Conservation (phyloP, 2,888 invertebrate species). For the Tipula unca region DNA sequence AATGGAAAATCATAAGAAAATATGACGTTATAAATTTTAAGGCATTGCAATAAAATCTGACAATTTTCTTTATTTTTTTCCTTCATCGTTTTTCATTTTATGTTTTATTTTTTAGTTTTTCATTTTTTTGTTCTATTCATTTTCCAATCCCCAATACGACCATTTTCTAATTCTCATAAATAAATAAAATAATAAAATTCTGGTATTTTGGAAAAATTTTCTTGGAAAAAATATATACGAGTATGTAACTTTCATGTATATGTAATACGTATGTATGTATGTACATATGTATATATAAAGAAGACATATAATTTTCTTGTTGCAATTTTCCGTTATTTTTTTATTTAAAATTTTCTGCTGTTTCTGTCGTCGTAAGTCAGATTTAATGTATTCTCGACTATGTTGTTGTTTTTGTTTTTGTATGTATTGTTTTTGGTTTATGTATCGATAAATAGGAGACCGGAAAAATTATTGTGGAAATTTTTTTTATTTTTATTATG, state of each 20-base stretch:
- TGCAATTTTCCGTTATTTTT: slow-evolving; percentile 1
- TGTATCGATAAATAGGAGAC: slow-evolving; percentile 4
- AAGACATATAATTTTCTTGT: not conserved
- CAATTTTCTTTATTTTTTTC: slow-evolving; percentile 8
- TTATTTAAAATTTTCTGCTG: not conserved
- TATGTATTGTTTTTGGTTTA: not conserved
- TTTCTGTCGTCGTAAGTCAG: not conserved
- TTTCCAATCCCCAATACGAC: slow-evolving; percentile 8
- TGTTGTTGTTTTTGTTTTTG: not conserved
- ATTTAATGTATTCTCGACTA: not conserved
- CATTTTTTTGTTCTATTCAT: not conserved
- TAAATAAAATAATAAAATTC: not conserved
- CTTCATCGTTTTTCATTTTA: not conserved
- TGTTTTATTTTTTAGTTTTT: not conserved
- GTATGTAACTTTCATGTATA: not conserved
- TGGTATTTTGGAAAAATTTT: not conserved
- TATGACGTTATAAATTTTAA: slow-evolving; percentile 2
- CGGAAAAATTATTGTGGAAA: not conserved
- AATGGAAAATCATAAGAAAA: slow-evolving; percentile 14
- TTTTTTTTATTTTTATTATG: not conserved
- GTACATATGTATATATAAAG: not conserved
- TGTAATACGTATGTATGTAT: not conserved
- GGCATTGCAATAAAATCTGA: slow-evolving; percentile 14
- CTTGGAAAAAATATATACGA: not conserved
- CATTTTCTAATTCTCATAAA: not conserved